Base-by-base conservation (phyloP, 2,888 invertebrate species). In the Caprella mutica region DNA sequence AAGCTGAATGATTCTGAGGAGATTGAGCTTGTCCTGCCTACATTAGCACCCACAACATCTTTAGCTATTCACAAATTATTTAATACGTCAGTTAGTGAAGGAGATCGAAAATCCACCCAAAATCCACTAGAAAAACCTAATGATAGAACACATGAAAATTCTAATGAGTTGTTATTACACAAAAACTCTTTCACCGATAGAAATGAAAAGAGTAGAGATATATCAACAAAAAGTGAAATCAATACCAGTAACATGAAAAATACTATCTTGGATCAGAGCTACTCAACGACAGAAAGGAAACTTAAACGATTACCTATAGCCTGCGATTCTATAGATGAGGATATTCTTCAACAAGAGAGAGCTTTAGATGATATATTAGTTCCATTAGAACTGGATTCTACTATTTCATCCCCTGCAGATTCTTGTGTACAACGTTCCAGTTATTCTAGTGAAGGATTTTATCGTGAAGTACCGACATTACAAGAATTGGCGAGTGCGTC, bases 401-500 rank as follows among this genome's bases (percentile, higher is more conserved):
- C 30, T 27, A 27, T 30, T 9, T 4, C 27, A n/a, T 19, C 21
- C 9, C 30, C 29, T n/a, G 23, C 44, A n/a, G n/a, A 19, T 17
- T 30, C 21, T 12, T 48, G 29, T 48, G 29, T 48, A 19, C 48
- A 48, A 30, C 5, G 21, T 14, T 48, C 48, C n/a, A 27, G n/a
- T n/a, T n/a, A n/a, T n/a, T n/a, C n/a, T n/a, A n/a, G 30, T 30
- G 30, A 48, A n/a, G 30, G 19, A 24, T 21, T 24, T 27, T 30
- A 19, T 30, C 17, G 48, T 19, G 48, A 48, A 30, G 48, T 48
- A 21, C 48, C 48, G 2, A 48, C 48, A 5, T 21, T 48, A 8
- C 48, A 48, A 24, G 48, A 48, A 30, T 30, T 48, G 30, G 48
- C 48, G 21, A 48, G 48, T 48, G 48, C 48, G 19, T 30, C 29